Conservation (phyloP, 1,140 invertebrate genomes). For the Drosophila leontia region DNA sequence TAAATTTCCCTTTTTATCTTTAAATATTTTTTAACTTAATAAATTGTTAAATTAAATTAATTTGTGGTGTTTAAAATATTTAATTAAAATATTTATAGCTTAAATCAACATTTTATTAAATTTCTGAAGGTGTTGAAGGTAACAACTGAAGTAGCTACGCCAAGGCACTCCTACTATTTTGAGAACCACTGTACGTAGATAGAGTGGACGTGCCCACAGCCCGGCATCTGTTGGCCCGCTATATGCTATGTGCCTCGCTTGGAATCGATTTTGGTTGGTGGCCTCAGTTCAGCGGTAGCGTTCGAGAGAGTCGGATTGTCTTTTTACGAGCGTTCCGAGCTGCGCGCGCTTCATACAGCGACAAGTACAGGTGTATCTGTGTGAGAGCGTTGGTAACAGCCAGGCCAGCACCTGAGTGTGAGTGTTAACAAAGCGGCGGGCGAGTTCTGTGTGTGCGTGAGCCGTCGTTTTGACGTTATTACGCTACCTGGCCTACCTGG, state of each 20-base stretch:
- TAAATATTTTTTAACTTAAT: too few relatives aligned
- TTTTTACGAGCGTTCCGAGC: conserved; percentile 38
- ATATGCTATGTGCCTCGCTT: neutral
- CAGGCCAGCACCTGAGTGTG: conserved; percentile 31
- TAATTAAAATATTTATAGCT: too few relatives aligned
- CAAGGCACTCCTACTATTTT: neutral
- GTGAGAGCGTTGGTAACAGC: conserved; percentile 71
- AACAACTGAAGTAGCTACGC: too few relatives aligned
- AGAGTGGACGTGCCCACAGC: neutral
- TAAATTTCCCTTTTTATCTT: too few relatives aligned
- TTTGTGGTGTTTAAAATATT: too few relatives aligned
- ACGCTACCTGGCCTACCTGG: conserved; percentile 51
- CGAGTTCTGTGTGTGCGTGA: conserved; percentile 39
- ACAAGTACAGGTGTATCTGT: conserved; percentile 57
- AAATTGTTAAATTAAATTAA: too few relatives aligned
- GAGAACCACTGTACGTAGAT: neutral
- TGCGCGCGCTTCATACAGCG: conserved; percentile 58
- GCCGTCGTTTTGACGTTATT: conserved; percentile 50
- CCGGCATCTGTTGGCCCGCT: conserved; percentile 11
- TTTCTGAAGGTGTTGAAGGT: too few relatives aligned
- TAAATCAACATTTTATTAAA: too few relatives aligned
- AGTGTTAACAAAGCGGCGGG: conserved; percentile 68
- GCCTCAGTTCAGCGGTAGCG: conserved; percentile 13
- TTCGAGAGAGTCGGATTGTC: conserved; percentile 58
- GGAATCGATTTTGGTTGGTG: conserved; percentile 7